Percentiles rank a stretch among this genome's conserved stretches.
These are phyloP conservation scores for Drosophila virilis DNA, from an alignment of 1,140 invertebrate genomes.

Conservation along the genomic window DNA sequence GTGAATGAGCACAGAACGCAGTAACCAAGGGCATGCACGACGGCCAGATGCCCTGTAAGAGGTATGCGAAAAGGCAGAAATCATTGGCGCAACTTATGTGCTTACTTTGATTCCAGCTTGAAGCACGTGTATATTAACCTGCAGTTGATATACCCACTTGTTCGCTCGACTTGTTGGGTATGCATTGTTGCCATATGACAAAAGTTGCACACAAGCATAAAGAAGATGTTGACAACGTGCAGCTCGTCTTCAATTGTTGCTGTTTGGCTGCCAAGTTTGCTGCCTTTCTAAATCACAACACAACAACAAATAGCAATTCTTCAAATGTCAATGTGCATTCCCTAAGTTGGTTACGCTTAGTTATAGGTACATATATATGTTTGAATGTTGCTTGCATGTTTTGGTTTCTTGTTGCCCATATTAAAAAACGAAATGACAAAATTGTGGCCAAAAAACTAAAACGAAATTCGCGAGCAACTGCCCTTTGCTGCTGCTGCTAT, in stretches of 20 bases:
- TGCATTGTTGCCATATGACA: slow-evolving; percentile 20
- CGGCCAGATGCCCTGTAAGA: neutral
- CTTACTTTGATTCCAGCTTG: too few relatives aligned
- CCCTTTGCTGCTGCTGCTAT: slow-evolving; percentile 55
- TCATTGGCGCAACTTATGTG: too few relatives aligned
- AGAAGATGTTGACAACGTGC: slow-evolving; percentile 39
- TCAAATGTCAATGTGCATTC: slow-evolving; percentile 72
- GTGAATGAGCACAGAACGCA: slow-evolving; percentile 32
- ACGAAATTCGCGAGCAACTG: slow-evolving; percentile 56
- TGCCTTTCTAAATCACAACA: slow-evolving; percentile 51
- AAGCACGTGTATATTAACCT: too few relatives aligned
- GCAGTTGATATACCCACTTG: neutral
- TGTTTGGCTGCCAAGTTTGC: slow-evolving; percentile 25
- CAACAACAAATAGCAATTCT: slow-evolving; percentile 34
- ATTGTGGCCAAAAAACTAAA: slow-evolving; percentile 27
- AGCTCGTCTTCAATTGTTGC: slow-evolving; percentile 39
- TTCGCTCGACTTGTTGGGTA: neutral
- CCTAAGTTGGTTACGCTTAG: slow-evolving; percentile 27
- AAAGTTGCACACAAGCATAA: slow-evolving; percentile 21
- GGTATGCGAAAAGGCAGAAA: too few relatives aligned
- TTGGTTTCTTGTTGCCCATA: slow-evolving; percentile 4
- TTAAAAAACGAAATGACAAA: slow-evolving; percentile 31
- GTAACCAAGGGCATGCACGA: neutral
- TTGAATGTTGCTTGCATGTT: slow-evolving; percentile 44
- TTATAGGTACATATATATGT: slow-evolving; percentile 2